phyloP scores from a whole-genome alignment of 2,113 vertebrate species.

The Hydrolagus affinis region DNA sequence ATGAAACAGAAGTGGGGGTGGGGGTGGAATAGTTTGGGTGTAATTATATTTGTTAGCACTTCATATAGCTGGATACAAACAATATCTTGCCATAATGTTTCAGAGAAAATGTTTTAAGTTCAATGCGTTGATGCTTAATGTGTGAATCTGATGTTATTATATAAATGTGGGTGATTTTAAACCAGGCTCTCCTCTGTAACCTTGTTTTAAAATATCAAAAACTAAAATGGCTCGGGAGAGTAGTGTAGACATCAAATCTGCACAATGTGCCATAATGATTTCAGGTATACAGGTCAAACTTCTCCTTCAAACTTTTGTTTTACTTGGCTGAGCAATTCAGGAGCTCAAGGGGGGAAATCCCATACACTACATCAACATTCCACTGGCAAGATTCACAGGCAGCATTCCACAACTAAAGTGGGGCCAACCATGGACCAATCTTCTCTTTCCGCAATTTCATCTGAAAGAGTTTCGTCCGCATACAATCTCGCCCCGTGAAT shows the following conservation, averaged over 20 bases:
- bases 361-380: neutral
- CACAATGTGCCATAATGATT: slow-evolving; percentile 1
- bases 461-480: neutral
- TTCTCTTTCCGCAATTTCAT: neutral
- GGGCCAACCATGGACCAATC: neutral
- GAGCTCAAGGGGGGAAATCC: neutral
- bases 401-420: neutral
- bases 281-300: neutral
- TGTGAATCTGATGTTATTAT: slow-evolving; percentile 33
- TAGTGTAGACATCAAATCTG: neutral
- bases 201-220: neutral
- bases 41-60: slow-evolving; percentile 59
- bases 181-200: neutral
- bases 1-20: slow-evolving; percentile 42
- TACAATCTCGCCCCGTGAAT: no score
- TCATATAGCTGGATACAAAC: slow-evolving; percentile 51
- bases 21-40: slow-evolving; percentile 54
- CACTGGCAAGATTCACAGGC: neutral
- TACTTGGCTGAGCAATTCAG: neutral
- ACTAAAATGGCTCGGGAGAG: neutral
- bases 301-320: neutral
- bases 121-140: slow-evolving; percentile 16
- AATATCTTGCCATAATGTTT: slow-evolving; percentile 38
- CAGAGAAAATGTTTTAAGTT: neutral
- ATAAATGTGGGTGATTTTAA: no score